Conservation (phyloP, 2,113 vertebrate species). For the Elgaria multicarinata region DNA sequence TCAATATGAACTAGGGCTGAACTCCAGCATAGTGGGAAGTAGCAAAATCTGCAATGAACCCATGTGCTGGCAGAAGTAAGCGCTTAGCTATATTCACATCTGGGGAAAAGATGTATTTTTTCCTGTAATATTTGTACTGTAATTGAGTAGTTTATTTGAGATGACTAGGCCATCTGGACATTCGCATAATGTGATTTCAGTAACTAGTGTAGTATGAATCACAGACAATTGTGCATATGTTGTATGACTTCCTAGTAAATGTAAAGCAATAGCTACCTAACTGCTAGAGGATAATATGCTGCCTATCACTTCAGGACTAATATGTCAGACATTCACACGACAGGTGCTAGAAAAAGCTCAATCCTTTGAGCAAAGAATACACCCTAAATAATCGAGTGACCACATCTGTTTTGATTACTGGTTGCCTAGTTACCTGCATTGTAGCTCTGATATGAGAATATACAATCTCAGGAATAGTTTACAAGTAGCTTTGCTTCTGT, state of each 20-base stretch:
- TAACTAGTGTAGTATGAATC: constrained; percentile 32
- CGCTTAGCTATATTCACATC: constrained; percentile 9
- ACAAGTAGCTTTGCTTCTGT: accelerated
- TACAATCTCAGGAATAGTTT: constrained; percentile 23
- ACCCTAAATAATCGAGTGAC: constrained; percentile 75
- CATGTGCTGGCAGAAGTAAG: background rate
- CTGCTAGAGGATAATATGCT: constrained; percentile 21
- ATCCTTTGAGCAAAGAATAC: constrained; percentile 38
- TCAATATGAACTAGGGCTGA: background rate
- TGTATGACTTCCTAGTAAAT: constrained; percentile 34
- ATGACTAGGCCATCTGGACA: accelerated
- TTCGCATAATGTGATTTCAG: background rate
- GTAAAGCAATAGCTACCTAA: constrained; percentile 21
- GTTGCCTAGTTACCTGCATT: constrained; percentile 70
- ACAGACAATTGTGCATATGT: constrained; percentile 27
- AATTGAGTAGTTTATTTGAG: background rate
- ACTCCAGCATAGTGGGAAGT: background rate
- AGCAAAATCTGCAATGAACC: background rate
- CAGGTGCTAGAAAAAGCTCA: constrained; percentile 61
- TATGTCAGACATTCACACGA: constrained; percentile 55
- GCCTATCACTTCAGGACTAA: constrained; percentile 60
- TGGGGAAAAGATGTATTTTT: background rate
- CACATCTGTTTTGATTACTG: constrained; percentile 71
- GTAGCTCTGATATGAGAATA: background rate
- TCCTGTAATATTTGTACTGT: background rate